phyloP scores from a whole-genome alignment of 2,797 vertebrate genomes.

The Intellagama lesueurii region DNA sequence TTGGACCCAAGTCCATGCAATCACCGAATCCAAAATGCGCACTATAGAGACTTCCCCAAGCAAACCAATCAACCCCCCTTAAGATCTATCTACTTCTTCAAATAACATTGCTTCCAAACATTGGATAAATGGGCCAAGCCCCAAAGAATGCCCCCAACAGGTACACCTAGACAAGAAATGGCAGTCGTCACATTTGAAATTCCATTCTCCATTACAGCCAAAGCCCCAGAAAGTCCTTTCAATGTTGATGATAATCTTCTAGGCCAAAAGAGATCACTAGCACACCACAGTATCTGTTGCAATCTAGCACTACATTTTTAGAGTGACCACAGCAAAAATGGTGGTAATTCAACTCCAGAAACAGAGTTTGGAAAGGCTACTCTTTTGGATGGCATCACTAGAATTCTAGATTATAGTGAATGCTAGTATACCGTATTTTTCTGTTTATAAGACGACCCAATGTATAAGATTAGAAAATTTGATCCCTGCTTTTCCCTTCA shows the following conservation, averaged over 20 bases:
- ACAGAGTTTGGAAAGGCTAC: neutral
- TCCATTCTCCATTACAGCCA: neutral
- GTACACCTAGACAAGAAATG: neutral
- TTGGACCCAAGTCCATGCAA: neutral
- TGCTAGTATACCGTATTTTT: too few relatives aligned
- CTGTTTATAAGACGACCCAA: too few relatives aligned
- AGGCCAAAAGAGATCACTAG: neutral
- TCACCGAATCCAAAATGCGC: neutral
- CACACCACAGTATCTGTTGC: neutral
- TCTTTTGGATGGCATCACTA: neutral
- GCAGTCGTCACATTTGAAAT: neutral
- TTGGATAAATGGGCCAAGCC: neutral
- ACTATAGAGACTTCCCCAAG: too few relatives aligned
- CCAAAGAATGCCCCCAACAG: neutral
- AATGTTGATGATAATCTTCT: neutral
- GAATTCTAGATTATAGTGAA: too few relatives aligned
- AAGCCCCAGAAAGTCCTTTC: neutral
- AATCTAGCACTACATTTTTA: neutral
- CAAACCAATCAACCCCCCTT: neutral
- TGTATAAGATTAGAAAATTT: neutral
- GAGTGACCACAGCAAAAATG: neutral
- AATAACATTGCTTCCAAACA: neutral
- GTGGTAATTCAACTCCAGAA: neutral
- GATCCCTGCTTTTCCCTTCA: neutral
- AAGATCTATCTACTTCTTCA: neutral